Percentiles rank a stretch among this genome's conserved stretches.
Conservation (phyloP, 2,797 vertebrate genomes). For the Platalea minor region DNA sequence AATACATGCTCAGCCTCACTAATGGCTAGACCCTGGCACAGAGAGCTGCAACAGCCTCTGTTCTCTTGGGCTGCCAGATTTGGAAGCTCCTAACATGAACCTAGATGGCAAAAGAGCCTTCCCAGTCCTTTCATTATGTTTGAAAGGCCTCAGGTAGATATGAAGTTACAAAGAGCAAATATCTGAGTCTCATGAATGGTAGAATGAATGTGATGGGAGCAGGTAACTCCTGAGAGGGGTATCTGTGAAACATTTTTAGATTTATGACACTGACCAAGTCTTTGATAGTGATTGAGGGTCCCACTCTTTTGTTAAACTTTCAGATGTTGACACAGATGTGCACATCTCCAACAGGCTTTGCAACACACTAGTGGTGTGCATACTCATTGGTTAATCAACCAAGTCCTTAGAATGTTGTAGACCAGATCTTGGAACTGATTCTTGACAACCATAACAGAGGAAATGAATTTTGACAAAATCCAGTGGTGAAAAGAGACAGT, state of each 20-base stretch:
- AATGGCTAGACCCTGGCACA: neutral
- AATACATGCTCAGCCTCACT: neutral
- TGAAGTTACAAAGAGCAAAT: neutral
- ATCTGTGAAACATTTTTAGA: neutral
- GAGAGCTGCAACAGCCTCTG: neutral
- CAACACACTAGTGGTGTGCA: neutral
- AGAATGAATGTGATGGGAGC: neutral
- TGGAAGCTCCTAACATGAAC: neutral
- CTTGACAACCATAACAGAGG: neutral
- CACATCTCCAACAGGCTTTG: neutral
- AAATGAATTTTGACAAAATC: neutral
- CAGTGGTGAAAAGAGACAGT: neutral
- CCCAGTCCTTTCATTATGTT: neutral
- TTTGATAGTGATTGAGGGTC: neutral
- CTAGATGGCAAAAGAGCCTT: neutral
- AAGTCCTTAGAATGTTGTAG: neutral
- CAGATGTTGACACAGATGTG: neutral
- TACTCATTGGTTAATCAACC: neutral
- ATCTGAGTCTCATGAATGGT: neutral
- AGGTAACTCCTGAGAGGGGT: neutral
- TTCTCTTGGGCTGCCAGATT: neutral
- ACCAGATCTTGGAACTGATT: neutral
- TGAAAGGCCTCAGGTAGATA: neutral
- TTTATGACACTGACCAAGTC: neutral
- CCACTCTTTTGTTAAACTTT: neutral